Conservation (phyloP, 2,797 vertebrate genomes). For the Oryzias sinensis region DNA sequence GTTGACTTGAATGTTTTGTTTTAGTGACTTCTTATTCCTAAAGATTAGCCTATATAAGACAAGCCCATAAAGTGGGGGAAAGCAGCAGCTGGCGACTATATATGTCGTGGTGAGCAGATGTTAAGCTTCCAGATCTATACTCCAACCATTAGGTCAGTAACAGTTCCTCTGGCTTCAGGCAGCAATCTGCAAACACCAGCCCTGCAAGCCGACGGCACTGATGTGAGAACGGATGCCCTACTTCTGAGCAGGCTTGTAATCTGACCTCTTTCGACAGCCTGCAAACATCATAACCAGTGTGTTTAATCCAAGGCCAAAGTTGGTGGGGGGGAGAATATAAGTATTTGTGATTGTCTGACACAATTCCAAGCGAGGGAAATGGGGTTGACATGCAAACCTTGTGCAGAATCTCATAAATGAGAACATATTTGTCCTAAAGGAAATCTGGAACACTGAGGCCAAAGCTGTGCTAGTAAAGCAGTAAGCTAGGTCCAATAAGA, state of each 20-base stretch:
- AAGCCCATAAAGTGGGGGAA: neutral
- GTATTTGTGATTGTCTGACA: slow-evolving; percentile 38
- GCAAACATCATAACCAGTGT: slow-evolving; percentile 54
- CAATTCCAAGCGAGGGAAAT: slow-evolving; percentile 23
- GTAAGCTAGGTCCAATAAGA: slow-evolving; percentile 49
- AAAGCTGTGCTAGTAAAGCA: slow-evolving; percentile 25
- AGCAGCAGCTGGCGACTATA: slow-evolving; percentile 12
- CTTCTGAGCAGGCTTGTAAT: slow-evolving; percentile 62
- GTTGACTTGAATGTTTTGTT: neutral
- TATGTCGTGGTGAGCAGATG: slow-evolving; percentile 43
- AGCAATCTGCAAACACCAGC: slow-evolving; percentile 35
- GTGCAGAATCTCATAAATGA: neutral
- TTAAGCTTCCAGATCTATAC: slow-evolving; percentile 48
- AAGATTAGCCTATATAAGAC: neutral
- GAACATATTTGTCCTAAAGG: neutral
- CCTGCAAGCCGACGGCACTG: slow-evolving; percentile 17
- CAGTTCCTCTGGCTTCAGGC: slow-evolving; percentile 44
- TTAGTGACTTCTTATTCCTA: neutral
- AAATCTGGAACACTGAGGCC: slow-evolving; percentile 4
- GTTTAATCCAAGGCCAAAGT: slow-evolving; percentile 60
- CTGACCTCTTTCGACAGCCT: slow-evolving; percentile 64
- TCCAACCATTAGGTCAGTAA: slow-evolving; percentile 45
- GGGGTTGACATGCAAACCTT: slow-evolving; percentile 22
- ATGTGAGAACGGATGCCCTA: slow-evolving; percentile 56
- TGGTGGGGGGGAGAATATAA: slow-evolving; percentile 12